Evolutionary conservation across 2,888 invertebrate species (phyloP), one percentile per base, ranked within the genome.

Genomic region (Sarcophaga subvicina): DNA sequence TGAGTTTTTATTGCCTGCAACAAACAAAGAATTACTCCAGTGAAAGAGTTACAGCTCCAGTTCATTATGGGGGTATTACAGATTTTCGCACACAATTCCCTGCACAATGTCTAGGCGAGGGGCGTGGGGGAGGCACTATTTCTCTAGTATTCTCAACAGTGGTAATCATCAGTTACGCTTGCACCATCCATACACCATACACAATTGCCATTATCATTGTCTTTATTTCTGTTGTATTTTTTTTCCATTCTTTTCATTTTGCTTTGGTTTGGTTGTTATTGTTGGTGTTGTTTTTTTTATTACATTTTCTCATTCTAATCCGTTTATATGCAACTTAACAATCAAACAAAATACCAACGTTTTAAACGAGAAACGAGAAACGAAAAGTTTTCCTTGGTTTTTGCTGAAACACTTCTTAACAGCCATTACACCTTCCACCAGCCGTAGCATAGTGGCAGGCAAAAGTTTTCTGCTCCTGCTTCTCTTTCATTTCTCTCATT

Each of bases 301-400:
- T 64, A 49, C 49, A 27, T 69, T 17, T n/a, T 27, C 17, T 25
- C 22, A 22, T 62, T 60, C 27, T 22, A 64, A 77, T 66, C 64
- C 64, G 73, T 78, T 83, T 73, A 59, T 80, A 67, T 69, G 83
- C 77, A 78, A 69, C 60, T 78, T 73, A 72, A 64, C 75, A 78
- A 75, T 83, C 78, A 76, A 86, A 80, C 45, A 63, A 66, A 66
- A 69, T 14, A 75, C 69, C 10, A 71, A 47, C 45, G 59, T 47
- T 78, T 54, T 25, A 1, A 45, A 59, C 37, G 75, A 54, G 17
- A 1, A 45, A 59, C 37, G 75, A 54, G 17, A 37, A 37, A 37
- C 6, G 2, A 37, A 37, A 37, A 10, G 8, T 78, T 83, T 83
- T 72, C 22, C 45, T 25, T 75, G 17, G 20, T 20, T 67, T 67